These are phyloP conservation scores for Drosophila vallismaia DNA, from an alignment of 2,888 invertebrate species.

Conservation along the genomic window DNA sequence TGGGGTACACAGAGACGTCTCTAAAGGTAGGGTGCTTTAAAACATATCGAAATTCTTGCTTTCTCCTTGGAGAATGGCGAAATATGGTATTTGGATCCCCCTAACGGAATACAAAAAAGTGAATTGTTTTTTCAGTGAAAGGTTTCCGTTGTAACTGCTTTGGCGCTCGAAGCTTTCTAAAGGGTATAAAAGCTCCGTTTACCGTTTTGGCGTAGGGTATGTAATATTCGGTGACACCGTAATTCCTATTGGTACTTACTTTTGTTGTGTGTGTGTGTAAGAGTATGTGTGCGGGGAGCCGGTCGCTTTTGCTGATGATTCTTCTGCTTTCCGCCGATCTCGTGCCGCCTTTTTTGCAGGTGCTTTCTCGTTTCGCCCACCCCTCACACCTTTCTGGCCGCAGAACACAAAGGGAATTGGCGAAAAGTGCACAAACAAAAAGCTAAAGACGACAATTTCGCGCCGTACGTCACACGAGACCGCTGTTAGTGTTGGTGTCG, in stretches of 20 bases:
- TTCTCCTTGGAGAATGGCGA: constrained; percentile 2
- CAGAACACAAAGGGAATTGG: constrained; percentile 34
- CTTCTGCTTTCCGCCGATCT: constrained; percentile 42
- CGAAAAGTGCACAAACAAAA: constrained; percentile 48
- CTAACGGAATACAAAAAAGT: neutral
- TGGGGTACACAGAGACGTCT: constrained; percentile 28
- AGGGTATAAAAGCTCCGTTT: neutral
- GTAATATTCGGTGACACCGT: constrained; percentile 36
- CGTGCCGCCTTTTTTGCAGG: constrained; percentile 47
- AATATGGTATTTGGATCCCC: neutral
- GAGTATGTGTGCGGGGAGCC: constrained; percentile 30
- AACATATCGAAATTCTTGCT: neutral
- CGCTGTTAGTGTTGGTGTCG: constrained; percentile 38
- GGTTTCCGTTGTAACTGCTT: neutral
- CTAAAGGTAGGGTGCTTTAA: constrained; percentile 13
- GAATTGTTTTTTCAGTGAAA: neutral
- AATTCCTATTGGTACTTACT: constrained; percentile 8
- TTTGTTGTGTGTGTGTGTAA: constrained; percentile 14
- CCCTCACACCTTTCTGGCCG: constrained; percentile 8
- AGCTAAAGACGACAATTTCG: constrained; percentile 40
- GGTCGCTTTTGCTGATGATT: constrained; percentile 33
- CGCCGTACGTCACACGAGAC: constrained; percentile 44
- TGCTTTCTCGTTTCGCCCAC: constrained; percentile 32
- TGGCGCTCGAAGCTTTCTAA: neutral
- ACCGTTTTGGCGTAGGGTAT: neutral